These are phyloP conservation scores for Pteropus alecto DNA, from an alignment of 2,113 vertebrate genomes.

Conservation along the genomic window DNA sequence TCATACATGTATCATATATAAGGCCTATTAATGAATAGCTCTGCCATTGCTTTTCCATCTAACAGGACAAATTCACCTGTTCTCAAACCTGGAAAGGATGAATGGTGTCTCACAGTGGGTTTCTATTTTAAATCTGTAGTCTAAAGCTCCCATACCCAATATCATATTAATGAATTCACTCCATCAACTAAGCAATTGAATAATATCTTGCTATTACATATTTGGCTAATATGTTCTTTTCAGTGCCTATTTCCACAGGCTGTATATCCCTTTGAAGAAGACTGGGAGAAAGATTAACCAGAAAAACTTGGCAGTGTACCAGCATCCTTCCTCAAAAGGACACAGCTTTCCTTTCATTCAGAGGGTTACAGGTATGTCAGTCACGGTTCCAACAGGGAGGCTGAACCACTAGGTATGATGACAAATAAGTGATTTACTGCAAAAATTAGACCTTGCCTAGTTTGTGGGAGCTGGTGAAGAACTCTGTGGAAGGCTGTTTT, in stretches of 20 bases:
- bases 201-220: not conserved
- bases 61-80: not conserved
- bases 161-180: not conserved
- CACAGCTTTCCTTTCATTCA: not conserved
- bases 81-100: not conserved
- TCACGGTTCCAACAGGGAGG: not conserved
- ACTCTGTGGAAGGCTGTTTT: not conserved
- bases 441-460: not conserved
- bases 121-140: not conserved
- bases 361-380: not conserved
- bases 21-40: not conserved
- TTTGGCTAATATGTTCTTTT: not conserved
- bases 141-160: not conserved
- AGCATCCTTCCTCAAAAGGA: not conserved
- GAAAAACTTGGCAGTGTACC: not conserved
- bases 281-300: not conserved
- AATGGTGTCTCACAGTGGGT: not conserved
- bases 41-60: not conserved
- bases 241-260: not conserved
- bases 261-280: not conserved
- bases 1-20: not conserved
- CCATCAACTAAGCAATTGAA: not conserved
- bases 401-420: not conserved
- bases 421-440: not conserved
- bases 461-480: not conserved